A percentile compares a stretch with the other conserved stretches of the same genome.
Evolutionary conservation across 2,797 vertebrate species (phyloP).

Genomic region (Odontamblyopus rebecca): DNA sequence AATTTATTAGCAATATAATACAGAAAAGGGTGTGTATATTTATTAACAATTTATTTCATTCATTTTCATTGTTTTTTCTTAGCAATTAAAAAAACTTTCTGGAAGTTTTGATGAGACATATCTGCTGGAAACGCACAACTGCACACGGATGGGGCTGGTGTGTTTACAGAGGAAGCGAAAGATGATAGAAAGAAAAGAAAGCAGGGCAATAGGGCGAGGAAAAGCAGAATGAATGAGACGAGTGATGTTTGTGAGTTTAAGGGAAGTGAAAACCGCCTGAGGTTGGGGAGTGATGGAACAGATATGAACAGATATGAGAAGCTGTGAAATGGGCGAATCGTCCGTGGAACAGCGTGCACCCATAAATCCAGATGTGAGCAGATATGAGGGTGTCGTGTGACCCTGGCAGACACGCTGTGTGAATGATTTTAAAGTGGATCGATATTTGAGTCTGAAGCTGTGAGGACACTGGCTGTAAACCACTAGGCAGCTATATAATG

Average conservation of each 20-base stretch:
- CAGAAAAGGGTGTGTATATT: neutral
- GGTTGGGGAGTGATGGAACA: neutral
- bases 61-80: neutral
- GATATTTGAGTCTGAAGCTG: slow-evolving; percentile 41
- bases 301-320: slow-evolving; percentile 15
- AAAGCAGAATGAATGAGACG: slow-evolving; percentile 22
- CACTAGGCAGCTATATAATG: neutral
- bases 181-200: slow-evolving; percentile 5
- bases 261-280: slow-evolving; percentile 9
- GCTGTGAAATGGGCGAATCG: slow-evolving; percentile 20
- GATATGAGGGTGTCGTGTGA: slow-evolving; percentile 54
- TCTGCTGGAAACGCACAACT: too few species aligned
- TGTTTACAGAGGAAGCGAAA: neutral
- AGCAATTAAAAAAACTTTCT: neutral
- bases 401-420: slow-evolving; percentile 41
- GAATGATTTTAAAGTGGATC: slow-evolving; percentile 56
- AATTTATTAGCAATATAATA: neutral
- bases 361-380: slow-evolving; percentile 51
- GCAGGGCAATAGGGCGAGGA: slow-evolving; percentile 2
- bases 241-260: slow-evolving; percentile 3
- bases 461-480: slow-evolving; percentile 18
- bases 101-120: neutral
- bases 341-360: neutral
- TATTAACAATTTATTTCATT: neutral
- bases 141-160: neutral